Evolutionary conservation across 2,113 vertebrate species (phyloP).

Genomic region (Gorsachius goisagi): DNA sequence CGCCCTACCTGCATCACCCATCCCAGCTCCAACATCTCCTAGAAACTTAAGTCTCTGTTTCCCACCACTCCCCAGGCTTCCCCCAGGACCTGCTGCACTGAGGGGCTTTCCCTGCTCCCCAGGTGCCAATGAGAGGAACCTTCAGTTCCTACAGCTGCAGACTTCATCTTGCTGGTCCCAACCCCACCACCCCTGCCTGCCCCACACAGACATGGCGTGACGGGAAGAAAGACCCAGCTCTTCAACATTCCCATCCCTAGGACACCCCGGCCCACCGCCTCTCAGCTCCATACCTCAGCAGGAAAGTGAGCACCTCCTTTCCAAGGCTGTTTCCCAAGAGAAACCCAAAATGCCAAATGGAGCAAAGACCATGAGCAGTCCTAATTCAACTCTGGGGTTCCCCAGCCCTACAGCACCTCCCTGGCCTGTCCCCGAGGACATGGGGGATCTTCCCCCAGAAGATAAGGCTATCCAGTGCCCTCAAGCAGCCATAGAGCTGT

Average conservation of each 20-base stretch:
- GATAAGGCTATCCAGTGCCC: not conserved
- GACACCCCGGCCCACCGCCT: not conserved
- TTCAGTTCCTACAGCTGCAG: not conserved
- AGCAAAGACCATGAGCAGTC: not conserved
- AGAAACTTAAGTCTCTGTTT: not conserved
- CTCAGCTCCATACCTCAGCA: not conserved
- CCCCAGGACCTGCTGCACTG: not conserved
- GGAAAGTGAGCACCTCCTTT: not conserved
- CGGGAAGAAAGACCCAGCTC: not conserved
- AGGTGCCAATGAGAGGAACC: not conserved
- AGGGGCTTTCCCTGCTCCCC: not conserved
- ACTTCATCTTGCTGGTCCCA: not conserved
- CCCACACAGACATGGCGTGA: rapidly evolving
- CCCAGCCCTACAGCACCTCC: not conserved
- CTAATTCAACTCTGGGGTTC: not conserved
- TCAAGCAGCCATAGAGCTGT: rapidly evolving
- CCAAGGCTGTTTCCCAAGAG: not conserved
- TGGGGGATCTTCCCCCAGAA: not conserved
- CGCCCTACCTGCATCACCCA: not conserved
- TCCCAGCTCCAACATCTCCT: not conserved
- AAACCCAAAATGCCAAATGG: not conserved
- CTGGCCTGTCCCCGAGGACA: not conserved
- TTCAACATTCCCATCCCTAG: not conserved
- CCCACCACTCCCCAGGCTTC: rapidly evolving
- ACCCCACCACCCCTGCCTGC: not conserved